Evolutionary conservation across 2,797 vertebrate species (phyloP).

Genomic region (Eurystomus glaucurus): DNA sequence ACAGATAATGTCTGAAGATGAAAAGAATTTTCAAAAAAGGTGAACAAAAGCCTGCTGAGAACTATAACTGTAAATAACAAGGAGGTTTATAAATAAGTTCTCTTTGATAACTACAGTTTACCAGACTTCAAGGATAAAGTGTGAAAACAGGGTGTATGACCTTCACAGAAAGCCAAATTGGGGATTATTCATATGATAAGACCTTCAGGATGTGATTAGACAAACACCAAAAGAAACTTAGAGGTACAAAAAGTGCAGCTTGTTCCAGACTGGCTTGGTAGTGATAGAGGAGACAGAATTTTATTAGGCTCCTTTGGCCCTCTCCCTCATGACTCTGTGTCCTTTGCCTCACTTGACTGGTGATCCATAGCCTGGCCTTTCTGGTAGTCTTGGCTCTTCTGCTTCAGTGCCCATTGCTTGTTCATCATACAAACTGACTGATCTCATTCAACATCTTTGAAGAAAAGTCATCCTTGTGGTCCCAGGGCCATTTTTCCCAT

Average conservation of each 20-base stretch:
- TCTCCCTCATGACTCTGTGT: neutral
- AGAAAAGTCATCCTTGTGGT: neutral
- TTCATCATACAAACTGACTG: neutral
- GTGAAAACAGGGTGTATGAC: neutral
- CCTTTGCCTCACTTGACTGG: neutral
- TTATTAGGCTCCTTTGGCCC: neutral
- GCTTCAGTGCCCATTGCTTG: fast-evolving
- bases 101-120: neutral
- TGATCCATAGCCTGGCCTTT: neutral
- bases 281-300: neutral
- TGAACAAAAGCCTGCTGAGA: neutral
- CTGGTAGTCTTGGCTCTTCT: neutral
- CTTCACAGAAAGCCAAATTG: neutral
- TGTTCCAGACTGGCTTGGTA: neutral
- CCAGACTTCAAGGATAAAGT: neutral
- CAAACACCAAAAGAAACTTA: neutral
- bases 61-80: neutral
- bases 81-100: neutral
- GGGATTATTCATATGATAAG: neutral
- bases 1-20: neutral
- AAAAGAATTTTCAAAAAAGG: neutral
- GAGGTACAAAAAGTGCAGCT: neutral
- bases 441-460: neutral
- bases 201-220: neutral
- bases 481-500: neutral